Base-by-base conservation (phyloP, 2,888 invertebrate genomes). In the Melinaea marsaeus region DNA sequence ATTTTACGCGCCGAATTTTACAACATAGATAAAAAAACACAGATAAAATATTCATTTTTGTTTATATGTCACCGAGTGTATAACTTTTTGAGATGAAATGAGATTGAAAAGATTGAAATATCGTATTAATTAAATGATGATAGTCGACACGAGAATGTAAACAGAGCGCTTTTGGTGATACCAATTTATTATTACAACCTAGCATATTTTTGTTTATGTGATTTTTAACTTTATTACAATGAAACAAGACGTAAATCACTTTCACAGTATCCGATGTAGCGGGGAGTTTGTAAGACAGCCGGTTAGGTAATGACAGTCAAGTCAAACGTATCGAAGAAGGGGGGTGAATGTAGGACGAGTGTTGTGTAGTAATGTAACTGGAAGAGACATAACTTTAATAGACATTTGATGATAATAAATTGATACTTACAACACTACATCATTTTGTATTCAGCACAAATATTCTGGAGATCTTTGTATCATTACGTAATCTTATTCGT, bases 291-390 rank as follows among this genome's bases (percentile, higher is more conserved):
- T 82, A 78, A 83, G 85, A 78, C 85, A 81, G 83, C 80, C 79
- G 83, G 87, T 88, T 87, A 85, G 85, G 87, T 86, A 89, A 88
- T 88, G 86, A 81, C 80, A 80, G 81, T 84, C 85, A 84, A 79
- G 81, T 84, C 79, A 81, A 84, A 81, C 83, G 79, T 84, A 84
- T 84, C 83, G 82, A 84, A 83, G 82, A 83, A 87, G 87, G 85
- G 86, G 86, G 86, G 86, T 86, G 78, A 84, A 89, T 88, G 88
- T 88, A 85, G 87, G 86, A 83, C 88, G 83, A 82, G 75, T 68
- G 75, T 74, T 79, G 73, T 73, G 71, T 72, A 69, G 74, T 74
- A 76, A 75, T 74, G 71, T 72, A 62, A 76, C 79, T 85, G 78
- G 84, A 81, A 80, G 83, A 76, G 81, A 76, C 69, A 58, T 45